Base-by-base conservation (phyloP, 2,113 vertebrate species). In the Megalops atlanticus region DNA sequence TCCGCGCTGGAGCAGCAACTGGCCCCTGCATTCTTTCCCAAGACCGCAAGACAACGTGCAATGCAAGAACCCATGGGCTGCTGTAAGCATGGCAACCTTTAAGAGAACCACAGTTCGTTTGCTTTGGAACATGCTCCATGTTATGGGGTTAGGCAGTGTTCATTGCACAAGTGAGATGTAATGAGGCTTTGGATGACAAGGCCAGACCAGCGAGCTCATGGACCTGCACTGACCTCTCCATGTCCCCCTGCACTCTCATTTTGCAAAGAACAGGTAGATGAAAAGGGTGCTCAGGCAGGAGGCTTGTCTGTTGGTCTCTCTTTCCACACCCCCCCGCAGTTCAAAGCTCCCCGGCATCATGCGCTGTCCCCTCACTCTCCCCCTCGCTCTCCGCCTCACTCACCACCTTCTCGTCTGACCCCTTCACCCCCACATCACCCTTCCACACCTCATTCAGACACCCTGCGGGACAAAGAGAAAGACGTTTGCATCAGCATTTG, bases 381-480 rank as follows among this genome's bases (percentile, higher is more conserved):
- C 33, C 21, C 68, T 73, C 3, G 38, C 80, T 41, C 0, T n/a
- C 27, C 78, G 68, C 43, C 74, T 47, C 1, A n/a, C n/a, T n/a
- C n/a, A n/a, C 76, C 31, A 4, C 84, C 72, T 82, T 89, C 82
- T 77, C 73, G 14, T 82, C 78, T 18, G 36, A 88, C 82, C 36
- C 85, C 77, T 90, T 86, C 2, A 76, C 84, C 21, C 92, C 93
- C 49, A 77, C 0, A 81, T 94, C 93, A 52, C 90, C 93, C 83
- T 93, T 96, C 95, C 95, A 96, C 52, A 88, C 90, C 92, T 96
- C 95, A 21, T 85, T 88, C 1, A 96, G 91, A 90, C 95, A 96
- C 33, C 91, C 96, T 96, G 88, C 38, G 76, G 47, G 64, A 85
- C 31, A 70, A 18, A 36, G 18, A 82, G n/a, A 81, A 74, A 83